Percentiles rank a stretch among this genome's conserved stretches.
These are phyloP conservation scores for Strix uralensis DNA, from an alignment of 2,113 vertebrate genomes.

Conservation along the genomic window DNA sequence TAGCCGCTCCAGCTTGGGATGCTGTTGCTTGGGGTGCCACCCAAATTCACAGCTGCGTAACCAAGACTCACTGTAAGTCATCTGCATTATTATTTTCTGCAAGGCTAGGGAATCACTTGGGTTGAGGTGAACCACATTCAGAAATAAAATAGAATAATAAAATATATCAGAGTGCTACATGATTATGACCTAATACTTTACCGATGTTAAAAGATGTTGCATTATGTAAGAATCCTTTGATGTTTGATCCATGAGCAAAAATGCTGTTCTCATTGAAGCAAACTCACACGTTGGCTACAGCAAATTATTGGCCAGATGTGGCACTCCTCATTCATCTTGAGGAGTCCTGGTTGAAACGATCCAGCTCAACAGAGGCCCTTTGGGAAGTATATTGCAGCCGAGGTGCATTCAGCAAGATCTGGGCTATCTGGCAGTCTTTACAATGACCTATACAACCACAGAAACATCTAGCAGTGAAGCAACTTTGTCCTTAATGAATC, in stretches of 20 bases:
- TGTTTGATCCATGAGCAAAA: constrained; percentile 29
- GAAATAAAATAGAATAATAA: constrained; percentile 33
- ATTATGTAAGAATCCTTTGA: constrained; percentile 20
- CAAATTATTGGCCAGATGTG: not conserved
- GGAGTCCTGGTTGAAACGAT: not conserved
- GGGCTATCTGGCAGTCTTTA: not conserved
- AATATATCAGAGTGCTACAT: not conserved
- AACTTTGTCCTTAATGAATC: not conserved
- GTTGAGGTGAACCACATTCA: not conserved
- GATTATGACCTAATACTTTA: not conserved
- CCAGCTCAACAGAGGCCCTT: not conserved
- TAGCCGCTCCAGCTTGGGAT: not conserved
- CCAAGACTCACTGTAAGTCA: not conserved
- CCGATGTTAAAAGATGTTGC: not conserved
- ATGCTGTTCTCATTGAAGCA: not conserved
- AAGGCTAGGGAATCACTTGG: not conserved
- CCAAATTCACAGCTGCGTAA: not conserved
- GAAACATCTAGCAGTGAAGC: not conserved
- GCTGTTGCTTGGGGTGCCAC: not conserved
- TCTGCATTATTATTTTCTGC: not conserved
- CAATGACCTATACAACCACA: not conserved
- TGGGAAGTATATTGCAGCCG: not conserved
- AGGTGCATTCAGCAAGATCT: not conserved
- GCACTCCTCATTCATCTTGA: not conserved
- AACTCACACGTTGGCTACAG: not conserved